phyloP scores from a whole-genome alignment of 2,797 vertebrate species.

The Chaenodraco wilsoni region DNA sequence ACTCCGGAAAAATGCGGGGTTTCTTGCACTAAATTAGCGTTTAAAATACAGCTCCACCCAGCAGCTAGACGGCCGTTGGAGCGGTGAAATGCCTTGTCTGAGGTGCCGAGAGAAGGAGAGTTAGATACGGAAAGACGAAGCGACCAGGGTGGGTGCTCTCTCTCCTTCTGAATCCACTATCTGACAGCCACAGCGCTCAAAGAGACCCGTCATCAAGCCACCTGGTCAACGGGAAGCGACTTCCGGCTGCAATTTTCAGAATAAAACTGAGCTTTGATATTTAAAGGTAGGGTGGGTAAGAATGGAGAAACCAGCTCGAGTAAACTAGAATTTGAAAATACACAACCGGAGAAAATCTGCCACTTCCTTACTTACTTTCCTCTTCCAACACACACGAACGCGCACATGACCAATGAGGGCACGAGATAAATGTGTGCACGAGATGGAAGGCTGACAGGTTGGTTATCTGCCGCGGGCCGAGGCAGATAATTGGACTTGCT shows the following conservation, averaged over 20 bases:
- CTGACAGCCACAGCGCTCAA: conserved; percentile 54
- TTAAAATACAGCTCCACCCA: conserved; percentile 50
- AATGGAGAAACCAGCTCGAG: too few relatives aligned
- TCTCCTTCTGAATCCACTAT: conserved; percentile 30
- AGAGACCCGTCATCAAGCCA: conserved; percentile 4
- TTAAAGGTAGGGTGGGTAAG: too few relatives aligned
- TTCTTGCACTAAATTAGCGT: neutral
- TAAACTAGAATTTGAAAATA: too few relatives aligned
- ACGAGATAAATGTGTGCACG: too few relatives aligned
- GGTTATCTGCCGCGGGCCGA: too few relatives aligned
- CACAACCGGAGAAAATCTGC: too few relatives aligned
- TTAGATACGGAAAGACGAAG: conserved; percentile 38
- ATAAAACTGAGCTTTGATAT: conserved; percentile 27
- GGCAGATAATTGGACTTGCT: too few relatives aligned
- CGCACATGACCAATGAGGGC: too few relatives aligned
- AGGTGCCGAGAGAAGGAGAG: conserved; percentile 45
- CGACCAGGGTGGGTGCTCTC: conserved; percentile 18
- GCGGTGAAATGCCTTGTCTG: conserved; percentile 37
- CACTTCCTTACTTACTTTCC: too few relatives aligned
- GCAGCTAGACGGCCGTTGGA: conserved; percentile 58
- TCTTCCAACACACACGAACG: too few relatives aligned
- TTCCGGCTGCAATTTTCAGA: conserved; percentile 33
- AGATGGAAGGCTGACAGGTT: too few relatives aligned
- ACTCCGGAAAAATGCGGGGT: conserved; percentile 24
- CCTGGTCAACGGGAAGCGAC: fast-evolving